phyloP scores from a whole-genome alignment of 2,888 invertebrate genomes.

The Nasonia oneida region DNA sequence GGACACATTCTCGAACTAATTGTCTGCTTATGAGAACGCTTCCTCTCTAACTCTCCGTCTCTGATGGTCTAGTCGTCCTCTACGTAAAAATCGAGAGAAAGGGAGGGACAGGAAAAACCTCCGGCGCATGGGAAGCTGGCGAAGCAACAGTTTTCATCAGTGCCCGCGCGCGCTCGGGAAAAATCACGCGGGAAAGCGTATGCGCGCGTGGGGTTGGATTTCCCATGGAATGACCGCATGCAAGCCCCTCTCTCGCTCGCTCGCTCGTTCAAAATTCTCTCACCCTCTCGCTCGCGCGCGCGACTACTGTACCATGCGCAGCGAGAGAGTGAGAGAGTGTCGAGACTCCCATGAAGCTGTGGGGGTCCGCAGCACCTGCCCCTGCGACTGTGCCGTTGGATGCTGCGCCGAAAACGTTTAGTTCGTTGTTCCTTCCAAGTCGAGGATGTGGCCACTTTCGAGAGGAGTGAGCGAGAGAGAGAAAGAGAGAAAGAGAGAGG shows the following conservation, averaged over 20 bases:
- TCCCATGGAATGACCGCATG: slow-evolving; percentile 75
- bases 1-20: slow-evolving; percentile 46
- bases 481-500: slow-evolving; percentile 46
- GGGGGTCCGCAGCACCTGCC: slow-evolving; percentile 67
- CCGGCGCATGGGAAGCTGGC: not conserved
- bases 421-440: slow-evolving; percentile 57
- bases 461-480: not conserved
- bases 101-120: not conserved
- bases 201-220: slow-evolving; percentile 71
- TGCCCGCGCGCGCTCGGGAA: not conserved
- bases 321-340: slow-evolving; percentile 41
- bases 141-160: not conserved
- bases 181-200: slow-evolving; percentile 52
- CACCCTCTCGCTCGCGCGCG: slow-evolving; percentile 63
- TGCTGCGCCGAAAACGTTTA: slow-evolving; percentile 47
- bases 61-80: not conserved
- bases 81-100: not conserved
- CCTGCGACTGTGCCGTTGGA: not conserved
- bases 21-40: slow-evolving; percentile 24
- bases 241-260: slow-evolving; percentile 73
- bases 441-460: slow-evolving; percentile 49
- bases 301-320: not conserved
- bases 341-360: slow-evolving; percentile 72
- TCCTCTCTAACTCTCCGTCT: not conserved
- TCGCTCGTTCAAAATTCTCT: slow-evolving; percentile 70